Evolutionary conservation across 2,113 vertebrate species (phyloP).

Genomic region (Ammodytes marinus): DNA sequence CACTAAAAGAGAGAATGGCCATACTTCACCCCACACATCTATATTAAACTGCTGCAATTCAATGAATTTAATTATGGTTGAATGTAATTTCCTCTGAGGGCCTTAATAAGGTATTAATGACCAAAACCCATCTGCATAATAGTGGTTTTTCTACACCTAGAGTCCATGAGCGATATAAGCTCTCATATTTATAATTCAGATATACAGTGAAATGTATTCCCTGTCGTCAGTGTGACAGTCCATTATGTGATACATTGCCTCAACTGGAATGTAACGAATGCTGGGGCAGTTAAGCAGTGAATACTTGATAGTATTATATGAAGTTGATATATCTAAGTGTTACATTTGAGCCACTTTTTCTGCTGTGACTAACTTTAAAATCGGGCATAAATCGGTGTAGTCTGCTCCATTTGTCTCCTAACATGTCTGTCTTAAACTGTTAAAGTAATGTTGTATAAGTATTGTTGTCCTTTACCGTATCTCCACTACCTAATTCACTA

Average conservation of each 20-base stretch:
- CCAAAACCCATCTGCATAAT: conserved; percentile 72
- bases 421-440: conserved; percentile 7
- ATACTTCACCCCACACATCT: conserved; percentile 46
- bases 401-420: conserved; percentile 21
- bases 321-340: conserved; percentile 32
- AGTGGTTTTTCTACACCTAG: conserved; percentile 41
- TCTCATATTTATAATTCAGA: conserved; percentile 40
- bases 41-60: conserved; percentile 66
- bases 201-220: conserved; percentile 56
- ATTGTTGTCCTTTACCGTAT: background rate
- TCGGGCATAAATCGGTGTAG: conserved; percentile 3
- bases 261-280: conserved; percentile 66
- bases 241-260: conserved; percentile 73
- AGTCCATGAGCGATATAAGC: conserved; percentile 67
- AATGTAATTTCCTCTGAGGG: conserved; percentile 78
- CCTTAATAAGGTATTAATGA: conserved; percentile 78
- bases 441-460: conserved; percentile 25
- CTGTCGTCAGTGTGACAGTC: conserved; percentile 36
- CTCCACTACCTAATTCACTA: conserved; percentile 22
- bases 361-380: conserved; percentile 23
- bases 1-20: conserved; percentile 42
- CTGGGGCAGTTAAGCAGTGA: conserved; percentile 28
- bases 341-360: conserved; percentile 29
- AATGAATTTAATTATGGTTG: conserved; percentile 61
- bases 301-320: conserved; percentile 35